Evolutionary conservation across 2,797 vertebrate species (phyloP), one percentile per base, ranked within the genome.

Genomic region (Jordanella pulchra): DNA sequence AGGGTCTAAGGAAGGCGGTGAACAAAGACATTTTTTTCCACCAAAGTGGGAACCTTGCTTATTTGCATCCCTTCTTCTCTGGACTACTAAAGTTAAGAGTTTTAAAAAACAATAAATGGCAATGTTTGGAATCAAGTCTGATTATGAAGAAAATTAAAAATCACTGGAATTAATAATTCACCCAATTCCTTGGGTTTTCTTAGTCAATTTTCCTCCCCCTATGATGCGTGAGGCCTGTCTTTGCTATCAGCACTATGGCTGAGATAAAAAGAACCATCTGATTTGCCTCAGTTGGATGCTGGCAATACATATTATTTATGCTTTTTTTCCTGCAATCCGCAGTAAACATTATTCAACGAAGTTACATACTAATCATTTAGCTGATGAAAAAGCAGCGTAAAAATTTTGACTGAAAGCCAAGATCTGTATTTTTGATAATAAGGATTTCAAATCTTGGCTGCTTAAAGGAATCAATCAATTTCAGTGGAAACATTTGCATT

Each of bases 291-390:
- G 84, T 84, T 69, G 27, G 2, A 73, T 75, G 67, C 79, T 89
- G 87, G 84, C 84, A 90, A 71, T 21, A 35, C 63, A 56, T 50
- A 44, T 89, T 93, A 90, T 92, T 93, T 89, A 93, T 81, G 79
- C 48, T 39, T 79, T 60, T 83, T 82, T 55, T 39, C 73, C 76
- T 25, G 54, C 83, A 80, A 84, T 69, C 82, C 81, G 80, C 82
- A 70, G 79, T 86, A 83, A 86, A 85, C 84, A 85, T 84, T 71
- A 78, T 82, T 87, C 77, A 85, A 75, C 76, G 66, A 86, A 89
- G 89, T 86, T 69, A 84, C 82, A 80, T 78, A 76, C 79, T 83
- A 87, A 89, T 87, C 87, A 77, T 86, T 86, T 74, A 72, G 65
- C 66, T 85, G 78, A 85, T 85, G 83, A 85, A 73, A 89, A 86